Percentiles rank a stretch among this genome's conserved stretches.
Evolutionary conservation across 2,113 vertebrate species (phyloP).

Genomic region (Hypocryptadius cinnamomeus): DNA sequence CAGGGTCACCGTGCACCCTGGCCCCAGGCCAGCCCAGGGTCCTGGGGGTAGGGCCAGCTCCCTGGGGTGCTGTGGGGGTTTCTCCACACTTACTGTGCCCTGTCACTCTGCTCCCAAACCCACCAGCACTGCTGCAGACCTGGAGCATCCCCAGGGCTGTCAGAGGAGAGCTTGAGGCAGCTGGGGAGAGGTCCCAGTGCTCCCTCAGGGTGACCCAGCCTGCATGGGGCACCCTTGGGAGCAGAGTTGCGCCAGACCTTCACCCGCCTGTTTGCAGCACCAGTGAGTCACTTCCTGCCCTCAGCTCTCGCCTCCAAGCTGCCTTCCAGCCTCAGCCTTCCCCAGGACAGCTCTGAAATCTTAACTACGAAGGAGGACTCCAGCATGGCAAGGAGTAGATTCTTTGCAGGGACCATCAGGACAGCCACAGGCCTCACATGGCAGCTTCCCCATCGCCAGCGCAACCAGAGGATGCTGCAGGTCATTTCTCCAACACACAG

Average conservation of each 20-base stretch:
- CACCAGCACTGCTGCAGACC: fast-evolving
- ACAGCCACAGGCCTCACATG: not conserved
- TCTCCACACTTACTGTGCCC: not conserved
- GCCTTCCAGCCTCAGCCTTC: not conserved
- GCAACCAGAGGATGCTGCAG: not conserved
- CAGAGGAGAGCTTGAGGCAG: not conserved
- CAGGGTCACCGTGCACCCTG: not conserved
- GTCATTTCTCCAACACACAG: not conserved
- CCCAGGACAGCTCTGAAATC: fast-evolving
- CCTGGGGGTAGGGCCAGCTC: not conserved
- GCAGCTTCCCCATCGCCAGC: not conserved
- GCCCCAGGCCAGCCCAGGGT: not conserved
- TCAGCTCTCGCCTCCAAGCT: not conserved
- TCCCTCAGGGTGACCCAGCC: not conserved
- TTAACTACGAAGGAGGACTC: fast-evolving
- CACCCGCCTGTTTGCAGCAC: not conserved
- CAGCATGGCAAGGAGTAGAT: fast-evolving
- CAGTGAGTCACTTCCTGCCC: conserved; percentile 21
- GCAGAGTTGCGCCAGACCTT: not conserved
- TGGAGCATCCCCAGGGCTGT: not conserved
- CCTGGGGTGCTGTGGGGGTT: fast-evolving
- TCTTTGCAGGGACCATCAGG: not conserved
- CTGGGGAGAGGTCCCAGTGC: not conserved
- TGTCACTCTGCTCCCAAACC: not conserved
- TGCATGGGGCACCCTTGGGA: not conserved